Evolutionary conservation across 2,113 vertebrate genomes (phyloP).

Genomic region (Pangasianodon hypophthalmus): DNA sequence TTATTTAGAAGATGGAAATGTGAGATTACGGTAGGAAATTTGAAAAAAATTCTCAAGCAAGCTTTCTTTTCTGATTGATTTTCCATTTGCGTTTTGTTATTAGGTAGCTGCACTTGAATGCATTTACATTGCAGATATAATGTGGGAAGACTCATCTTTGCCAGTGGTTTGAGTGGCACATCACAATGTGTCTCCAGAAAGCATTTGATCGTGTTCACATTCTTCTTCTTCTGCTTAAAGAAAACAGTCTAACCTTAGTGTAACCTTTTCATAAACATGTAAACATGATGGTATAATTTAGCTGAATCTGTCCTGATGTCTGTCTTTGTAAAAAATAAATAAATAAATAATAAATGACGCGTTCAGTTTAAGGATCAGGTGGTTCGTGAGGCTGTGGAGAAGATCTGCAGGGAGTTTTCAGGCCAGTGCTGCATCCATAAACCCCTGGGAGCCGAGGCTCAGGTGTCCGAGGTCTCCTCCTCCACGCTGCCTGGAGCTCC

Average conservation of each 20-base stretch:
- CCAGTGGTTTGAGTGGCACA: no score
- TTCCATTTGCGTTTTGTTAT: no score
- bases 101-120: no score
- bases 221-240: no score
- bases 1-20: not conserved
- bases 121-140: no score
- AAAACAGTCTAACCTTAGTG: no score
- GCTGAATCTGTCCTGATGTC: not conserved
- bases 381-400: conserved; percentile 91
- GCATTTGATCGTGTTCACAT: no score
- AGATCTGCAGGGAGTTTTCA: conserved; percentile 87
- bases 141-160: no score
- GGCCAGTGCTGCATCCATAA: conserved; percentile 84
- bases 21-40: not conserved
- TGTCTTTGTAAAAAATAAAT: not conserved
- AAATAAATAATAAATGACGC: no score
- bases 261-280: not conserved
- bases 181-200: no score
- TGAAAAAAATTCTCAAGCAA: no score
- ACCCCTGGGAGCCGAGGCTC: conserved; percentile 64
- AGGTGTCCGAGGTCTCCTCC: conserved; percentile 64
- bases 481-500: conserved; percentile 70
- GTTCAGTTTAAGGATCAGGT: conserved; percentile 93
- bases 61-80: no score
- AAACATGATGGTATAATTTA: not conserved